phyloP scores from a whole-genome alignment of 2,113 vertebrate genomes.

The Seriola quinqueradiata region DNA sequence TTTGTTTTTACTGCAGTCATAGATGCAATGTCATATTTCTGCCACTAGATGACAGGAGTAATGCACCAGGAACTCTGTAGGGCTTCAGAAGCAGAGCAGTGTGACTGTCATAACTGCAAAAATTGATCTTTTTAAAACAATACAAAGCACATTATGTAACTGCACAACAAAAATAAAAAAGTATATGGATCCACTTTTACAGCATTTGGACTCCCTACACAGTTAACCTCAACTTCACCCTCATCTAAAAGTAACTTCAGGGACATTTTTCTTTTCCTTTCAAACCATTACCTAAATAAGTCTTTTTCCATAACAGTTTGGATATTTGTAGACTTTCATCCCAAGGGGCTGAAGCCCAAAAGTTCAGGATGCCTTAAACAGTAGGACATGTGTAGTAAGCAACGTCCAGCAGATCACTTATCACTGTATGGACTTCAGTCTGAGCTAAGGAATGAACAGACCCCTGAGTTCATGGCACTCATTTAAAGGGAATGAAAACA shows the following conservation, averaged over 20 bases:
- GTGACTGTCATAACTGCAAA: not conserved
- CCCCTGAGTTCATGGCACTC: not conserved
- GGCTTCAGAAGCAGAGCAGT: not conserved
- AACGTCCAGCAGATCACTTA: slow-evolving; percentile 19
- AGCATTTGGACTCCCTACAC: not conserved
- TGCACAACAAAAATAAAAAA: not conserved
- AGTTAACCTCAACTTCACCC: not conserved
- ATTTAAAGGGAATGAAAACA: slow-evolving; percentile 2
- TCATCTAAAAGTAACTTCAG: slow-evolving; percentile 7
- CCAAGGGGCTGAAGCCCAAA: slow-evolving; percentile 9
- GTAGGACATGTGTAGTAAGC: slow-evolving; percentile 18
- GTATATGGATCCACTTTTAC: not conserved
- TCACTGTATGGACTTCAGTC: not conserved
- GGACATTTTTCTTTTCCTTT: not conserved
- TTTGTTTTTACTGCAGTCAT: not conserved
- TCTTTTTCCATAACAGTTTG: slow-evolving; percentile 33
- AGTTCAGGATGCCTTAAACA: slow-evolving; percentile 48
- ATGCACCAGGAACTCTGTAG: not conserved
- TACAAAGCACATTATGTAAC: not conserved
- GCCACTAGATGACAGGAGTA: slow-evolving; percentile 76
- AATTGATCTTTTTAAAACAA: not conserved
- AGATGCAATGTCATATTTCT: slow-evolving; percentile 13
- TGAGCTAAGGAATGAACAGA: slow-evolving; percentile 17
- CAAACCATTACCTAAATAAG: not conserved
- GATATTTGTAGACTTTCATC: slow-evolving; percentile 24